Evolutionary conservation across 2,113 vertebrate genomes (phyloP), one percentile per base, ranked within the genome.

Genomic region (Suncus etruscus): DNA sequence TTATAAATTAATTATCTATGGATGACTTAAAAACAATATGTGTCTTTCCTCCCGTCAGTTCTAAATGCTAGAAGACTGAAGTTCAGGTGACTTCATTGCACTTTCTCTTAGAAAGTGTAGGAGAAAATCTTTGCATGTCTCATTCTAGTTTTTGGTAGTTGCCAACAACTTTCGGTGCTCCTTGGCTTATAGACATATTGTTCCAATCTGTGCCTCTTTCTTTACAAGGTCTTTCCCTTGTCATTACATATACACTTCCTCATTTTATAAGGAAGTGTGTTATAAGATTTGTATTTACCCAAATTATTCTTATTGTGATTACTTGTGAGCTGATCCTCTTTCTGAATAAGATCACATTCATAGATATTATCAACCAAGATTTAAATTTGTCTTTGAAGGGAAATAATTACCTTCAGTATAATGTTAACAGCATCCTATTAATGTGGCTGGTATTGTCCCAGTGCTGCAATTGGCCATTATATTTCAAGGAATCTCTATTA

Each of bases 391-490:
- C 15, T 12, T 54, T 54, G 15, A 54, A 15, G 51, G 51, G 15
- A 54, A 4, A 16, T 9, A 31, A 16, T 65, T n/a, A 4, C 29
- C 29, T 31, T 12, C 25, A 22, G 0, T 4, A 11, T 6, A 3
- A 10, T 1, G 2, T 50, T 77, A 16, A n/a, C 3, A 0, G 25
- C 1, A 3, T 76, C 81, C 76, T 58, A 79, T 15, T 32, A 3
- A 6, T 65, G 1, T 22, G 61, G 11, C 8, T 31, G 6, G 24
- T 51, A 1, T 85, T 29, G 15, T 2, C 0, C 8, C 18, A 2
- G 3, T 31, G 2, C 10, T 15, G 8, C 39, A 1, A 45, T 4
- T 11, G 9, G 45, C 0, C 12, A 6, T 45, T 20, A 63, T 20
- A 63, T 65, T 16, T 82, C 27, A 78, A 12, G 24, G 11, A 66